These are phyloP conservation scores for Drosophila hydei DNA, from an alignment of 1,140 invertebrate species.

Conservation along the genomic window DNA sequence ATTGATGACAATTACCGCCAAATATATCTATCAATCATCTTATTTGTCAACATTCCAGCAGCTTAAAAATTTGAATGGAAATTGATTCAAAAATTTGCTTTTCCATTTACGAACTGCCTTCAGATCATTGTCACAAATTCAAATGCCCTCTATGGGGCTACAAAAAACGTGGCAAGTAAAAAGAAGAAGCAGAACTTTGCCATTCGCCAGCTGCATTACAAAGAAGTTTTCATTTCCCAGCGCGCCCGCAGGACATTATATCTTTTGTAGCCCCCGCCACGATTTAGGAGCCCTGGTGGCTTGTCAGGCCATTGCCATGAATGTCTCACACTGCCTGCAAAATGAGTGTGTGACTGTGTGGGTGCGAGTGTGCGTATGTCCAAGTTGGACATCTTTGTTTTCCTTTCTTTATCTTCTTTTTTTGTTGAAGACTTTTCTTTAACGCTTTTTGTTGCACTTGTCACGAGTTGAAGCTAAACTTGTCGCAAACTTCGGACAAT, in stretches of 20 bases:
- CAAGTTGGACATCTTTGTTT: conserved; percentile 21
- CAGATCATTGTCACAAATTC: not conserved
- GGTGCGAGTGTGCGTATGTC: conserved; percentile 3
- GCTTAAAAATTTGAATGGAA: no score
- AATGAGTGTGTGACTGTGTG: conserved; percentile 16
- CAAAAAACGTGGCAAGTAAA: not conserved
- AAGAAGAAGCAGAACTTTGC: conserved; percentile 27
- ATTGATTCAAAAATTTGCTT: no score
- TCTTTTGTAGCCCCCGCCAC: conserved; percentile 31
- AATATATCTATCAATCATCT: no score
- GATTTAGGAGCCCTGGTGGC: conserved; percentile 59
- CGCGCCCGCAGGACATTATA: conserved; percentile 73
- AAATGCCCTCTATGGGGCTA: not conserved
- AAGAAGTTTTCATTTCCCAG: conserved; percentile 79
- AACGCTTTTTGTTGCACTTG: conserved; percentile 59
- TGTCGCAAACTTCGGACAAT: conserved; percentile 55
- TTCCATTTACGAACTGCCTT: not conserved
- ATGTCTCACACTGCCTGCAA: conserved; percentile 47
- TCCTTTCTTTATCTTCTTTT: conserved; percentile 12
- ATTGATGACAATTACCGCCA: not conserved
- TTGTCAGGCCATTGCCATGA: conserved; percentile 63
- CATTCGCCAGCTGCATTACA: conserved; percentile 62
- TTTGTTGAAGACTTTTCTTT: conserved; percentile 28
- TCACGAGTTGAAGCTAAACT: conserved; percentile 60
- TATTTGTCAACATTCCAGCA: no score